Evolutionary conservation across 2,113 vertebrate genomes (phyloP).

Genomic region (Copsychus sechellarum): DNA sequence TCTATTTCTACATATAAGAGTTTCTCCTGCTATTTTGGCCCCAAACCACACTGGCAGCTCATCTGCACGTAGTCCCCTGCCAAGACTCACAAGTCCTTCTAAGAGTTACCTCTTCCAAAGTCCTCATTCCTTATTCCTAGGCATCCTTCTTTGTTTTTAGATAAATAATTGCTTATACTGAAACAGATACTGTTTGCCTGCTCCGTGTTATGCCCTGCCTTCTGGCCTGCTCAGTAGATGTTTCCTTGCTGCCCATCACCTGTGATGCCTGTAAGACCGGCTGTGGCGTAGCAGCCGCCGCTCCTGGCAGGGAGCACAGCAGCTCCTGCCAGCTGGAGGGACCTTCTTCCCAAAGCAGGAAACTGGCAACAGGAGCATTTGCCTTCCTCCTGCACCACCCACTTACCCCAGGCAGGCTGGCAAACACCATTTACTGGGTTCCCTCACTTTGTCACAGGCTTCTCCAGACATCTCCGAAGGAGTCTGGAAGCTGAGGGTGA

Average conservation of each 20-base stretch:
- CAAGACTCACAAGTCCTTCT: background rate
- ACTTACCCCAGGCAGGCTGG: constrained; percentile 21
- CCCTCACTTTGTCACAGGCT: background rate
- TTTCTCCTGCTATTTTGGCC: background rate
- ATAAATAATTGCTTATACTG: background rate
- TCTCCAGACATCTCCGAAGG: background rate
- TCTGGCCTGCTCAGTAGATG: background rate
- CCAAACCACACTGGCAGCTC: background rate
- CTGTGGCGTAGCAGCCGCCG: background rate
- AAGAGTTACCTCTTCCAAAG: background rate
- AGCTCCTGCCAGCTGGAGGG: constrained; percentile 35
- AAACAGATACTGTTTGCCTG: background rate
- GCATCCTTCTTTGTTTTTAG: background rate
- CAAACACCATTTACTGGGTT: constrained; percentile 47
- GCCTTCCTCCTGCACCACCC: constrained; percentile 32
- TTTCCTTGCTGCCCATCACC: constrained; percentile 39
- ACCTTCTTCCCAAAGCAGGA: constrained; percentile 26
- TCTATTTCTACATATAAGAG: background rate
- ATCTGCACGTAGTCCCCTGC: background rate
- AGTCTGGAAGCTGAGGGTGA: constrained; percentile 37
- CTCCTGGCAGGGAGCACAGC: constrained; percentile 10
- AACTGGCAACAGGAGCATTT: background rate
- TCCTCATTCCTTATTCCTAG: background rate
- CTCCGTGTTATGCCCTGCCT: background rate
- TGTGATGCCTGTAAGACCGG: background rate